Evolutionary conservation across 2,797 vertebrate genomes (phyloP).

Genomic region (Rhabdophis nuchalis): DNA sequence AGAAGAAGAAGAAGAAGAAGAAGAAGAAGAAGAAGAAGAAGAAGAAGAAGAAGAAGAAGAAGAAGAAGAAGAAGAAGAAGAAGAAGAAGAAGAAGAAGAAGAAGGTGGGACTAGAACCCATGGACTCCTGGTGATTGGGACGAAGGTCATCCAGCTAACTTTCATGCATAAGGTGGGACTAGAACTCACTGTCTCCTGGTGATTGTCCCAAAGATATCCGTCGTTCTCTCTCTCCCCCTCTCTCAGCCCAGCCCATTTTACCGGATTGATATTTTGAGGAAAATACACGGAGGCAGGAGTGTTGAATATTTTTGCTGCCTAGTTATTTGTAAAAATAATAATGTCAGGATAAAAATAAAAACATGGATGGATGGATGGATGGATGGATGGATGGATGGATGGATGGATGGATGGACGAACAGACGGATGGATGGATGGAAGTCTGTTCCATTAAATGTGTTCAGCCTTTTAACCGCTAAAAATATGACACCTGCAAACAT

Average conservation of each 20-base stretch:
- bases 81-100: too few relatives aligned
- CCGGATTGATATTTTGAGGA: neutral
- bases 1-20: too few relatives aligned
- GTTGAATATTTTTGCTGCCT: neutral
- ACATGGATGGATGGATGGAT: neutral
- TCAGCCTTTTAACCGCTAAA: neutral
- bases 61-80: too few relatives aligned
- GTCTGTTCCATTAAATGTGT: neutral
- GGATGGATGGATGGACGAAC: neutral
- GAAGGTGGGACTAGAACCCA: rapidly evolving
- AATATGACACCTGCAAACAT: neutral
- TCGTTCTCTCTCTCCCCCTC: neutral
- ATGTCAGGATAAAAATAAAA: neutral
- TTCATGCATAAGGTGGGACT: neutral
- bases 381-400: neutral
- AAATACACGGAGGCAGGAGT: neutral
- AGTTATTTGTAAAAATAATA: neutral
- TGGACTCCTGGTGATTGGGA: too few relatives aligned
- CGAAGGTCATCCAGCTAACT: rapidly evolving
- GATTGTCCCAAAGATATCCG: neutral
- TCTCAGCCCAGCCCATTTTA: neutral
- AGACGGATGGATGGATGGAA: neutral
- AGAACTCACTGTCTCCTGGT: neutral
- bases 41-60: too few relatives aligned
- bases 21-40: too few relatives aligned